A percentile compares a stretch with the other conserved stretches of the same genome.
These are phyloP conservation scores for Charanyca ferruginea DNA, from an alignment of 2,888 invertebrate genomes.

Conservation along the genomic window DNA sequence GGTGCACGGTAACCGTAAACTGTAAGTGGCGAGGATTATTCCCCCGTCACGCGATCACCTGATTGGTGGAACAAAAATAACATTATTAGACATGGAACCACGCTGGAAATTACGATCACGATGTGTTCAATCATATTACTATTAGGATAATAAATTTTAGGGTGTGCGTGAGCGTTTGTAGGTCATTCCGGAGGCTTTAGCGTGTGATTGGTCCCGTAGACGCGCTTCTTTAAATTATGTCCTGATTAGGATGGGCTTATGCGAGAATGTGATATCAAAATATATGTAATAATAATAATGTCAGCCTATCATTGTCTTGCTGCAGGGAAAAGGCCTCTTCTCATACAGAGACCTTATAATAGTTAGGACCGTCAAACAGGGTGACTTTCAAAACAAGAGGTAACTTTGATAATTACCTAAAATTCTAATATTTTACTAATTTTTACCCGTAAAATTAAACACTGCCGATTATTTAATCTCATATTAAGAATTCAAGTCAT, in stretches of 20 bases:
- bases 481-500: no score
- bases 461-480: no score
- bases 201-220: slow-evolving; percentile 28
- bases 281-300: no score
- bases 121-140: slow-evolving; percentile 79
- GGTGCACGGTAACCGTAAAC: slow-evolving; percentile 49
- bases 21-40: slow-evolving; percentile 60
- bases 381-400: no score
- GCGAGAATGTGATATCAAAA: background rate
- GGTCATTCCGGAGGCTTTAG: slow-evolving; percentile 56
- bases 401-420: no score
- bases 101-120: slow-evolving; percentile 75
- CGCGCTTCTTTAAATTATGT: slow-evolving; percentile 19
- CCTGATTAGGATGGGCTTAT: slow-evolving; percentile 18
- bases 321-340: no score
- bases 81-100: slow-evolving; percentile 80
- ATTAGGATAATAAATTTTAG: slow-evolving; percentile 74
- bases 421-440: no score
- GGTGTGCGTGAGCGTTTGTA: slow-evolving; percentile 71
- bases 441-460: no score
- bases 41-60: slow-evolving; percentile 77
- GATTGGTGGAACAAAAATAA: slow-evolving; percentile 80
- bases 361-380: no score
- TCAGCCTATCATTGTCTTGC: no score
- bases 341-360: no score